Base-by-base conservation (phyloP, 2,888 invertebrate species). In the Leptopilina myrica region DNA sequence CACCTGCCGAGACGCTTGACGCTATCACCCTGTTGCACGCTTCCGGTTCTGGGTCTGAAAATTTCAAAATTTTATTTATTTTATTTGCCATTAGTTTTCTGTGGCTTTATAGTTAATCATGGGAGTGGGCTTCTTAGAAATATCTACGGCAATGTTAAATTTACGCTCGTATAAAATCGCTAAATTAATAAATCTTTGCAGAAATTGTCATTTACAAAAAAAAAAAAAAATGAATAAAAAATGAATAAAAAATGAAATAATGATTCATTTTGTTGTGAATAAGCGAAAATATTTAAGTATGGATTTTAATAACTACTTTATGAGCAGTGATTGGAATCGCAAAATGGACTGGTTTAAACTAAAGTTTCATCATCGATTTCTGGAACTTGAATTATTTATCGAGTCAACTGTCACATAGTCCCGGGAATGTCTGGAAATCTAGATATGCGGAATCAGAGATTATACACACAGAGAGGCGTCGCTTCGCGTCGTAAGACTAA, bases 1-100 rank as follows among this genome's bases (percentile, higher is more conserved):
- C 88, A 5, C 87, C 89, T 0, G 89, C 88, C 1, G 91, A 91
- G 46, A 91, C 90, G 83, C 89, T 91, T 62, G 91, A 91, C 7
- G 91, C 89, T 49, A 91, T 87, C 11, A 88, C 89, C 75, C 87
- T 86, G 83, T 88, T 89, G 85, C 91, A 91, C 2, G 86, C 84
- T 79, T 90, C 88, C 8, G 88, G 86, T n/a, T 87, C 83, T 46
- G 90, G 89, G 85, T 91, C 91, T 91, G 86, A 0, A 86, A 56
- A 56, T 12, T 56, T 56, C 4, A 1, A 9, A 56, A 56, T 56
- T n/a, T n/a, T n/a, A n/a, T n/a, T n/a, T n/a, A n/a, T n/a, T n/a
- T n/a, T n/a, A 12, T 56, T 56, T 56, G 12, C 9, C 12, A 56
- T n/a, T 56, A n/a, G 56, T 20, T 20, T 20, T 20, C 20, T 20